A percentile compares a stretch with the other conserved stretches of the same genome.
phyloP scores from a whole-genome alignment of 2,113 vertebrate genomes.

The Nothobranchius furzeri region DNA sequence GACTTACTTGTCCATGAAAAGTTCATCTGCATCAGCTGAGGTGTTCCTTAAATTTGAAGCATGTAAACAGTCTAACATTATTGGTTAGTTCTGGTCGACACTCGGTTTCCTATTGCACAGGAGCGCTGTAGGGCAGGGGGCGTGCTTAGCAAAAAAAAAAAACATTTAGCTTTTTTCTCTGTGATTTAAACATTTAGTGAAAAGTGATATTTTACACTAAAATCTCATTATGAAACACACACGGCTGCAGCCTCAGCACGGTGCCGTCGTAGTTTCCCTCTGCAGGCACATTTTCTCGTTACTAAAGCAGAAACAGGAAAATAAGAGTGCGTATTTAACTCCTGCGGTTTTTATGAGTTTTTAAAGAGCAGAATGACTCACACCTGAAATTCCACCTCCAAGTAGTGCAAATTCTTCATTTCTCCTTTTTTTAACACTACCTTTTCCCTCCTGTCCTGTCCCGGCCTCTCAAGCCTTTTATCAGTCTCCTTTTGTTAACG shows the following conservation, averaged over 20 bases:
- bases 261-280: conserved; percentile 49
- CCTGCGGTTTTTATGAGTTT: conserved; percentile 66
- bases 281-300: conserved; percentile 29
- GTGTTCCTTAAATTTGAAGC: no score
- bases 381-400: conserved; percentile 61
- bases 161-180: no score
- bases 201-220: neutral
- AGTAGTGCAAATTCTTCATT: conserved; percentile 8
- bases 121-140: no score
- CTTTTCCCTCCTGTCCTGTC: neutral
- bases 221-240: neutral
- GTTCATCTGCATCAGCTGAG: no score
- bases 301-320: conserved; percentile 44
- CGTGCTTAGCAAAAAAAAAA: no score
- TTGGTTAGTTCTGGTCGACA: no score
- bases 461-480: neutral
- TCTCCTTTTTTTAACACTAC: neutral
- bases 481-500: neutral
- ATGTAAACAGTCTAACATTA: no score
- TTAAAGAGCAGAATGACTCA: conserved; percentile 67
- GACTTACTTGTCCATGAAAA: no score
- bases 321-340: conserved; percentile 46
- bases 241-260: conserved; percentile 15
- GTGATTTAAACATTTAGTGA: no score
- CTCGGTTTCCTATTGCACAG: no score